Evolutionary conservation across 2,888 invertebrate genomes (phyloP).

Genomic region (Acleris holmiana): DNA sequence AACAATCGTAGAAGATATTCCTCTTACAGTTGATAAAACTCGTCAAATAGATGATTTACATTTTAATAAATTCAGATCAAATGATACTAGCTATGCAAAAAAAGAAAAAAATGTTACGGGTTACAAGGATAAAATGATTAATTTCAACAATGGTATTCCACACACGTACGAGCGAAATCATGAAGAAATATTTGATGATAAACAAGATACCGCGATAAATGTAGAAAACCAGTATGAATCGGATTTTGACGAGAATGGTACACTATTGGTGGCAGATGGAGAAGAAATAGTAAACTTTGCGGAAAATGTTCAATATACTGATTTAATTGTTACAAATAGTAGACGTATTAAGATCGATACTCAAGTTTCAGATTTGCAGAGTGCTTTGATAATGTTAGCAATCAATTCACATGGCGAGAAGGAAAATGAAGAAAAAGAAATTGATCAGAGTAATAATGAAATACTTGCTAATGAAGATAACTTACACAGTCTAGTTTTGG

Average conservation of each 20-base stretch:
- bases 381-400: slow-evolving; percentile 69
- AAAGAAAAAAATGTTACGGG: background rate
- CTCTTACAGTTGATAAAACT: background rate
- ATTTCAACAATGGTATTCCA: background rate
- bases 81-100: background rate
- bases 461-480: slow-evolving; percentile 12
- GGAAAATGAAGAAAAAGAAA: slow-evolving; percentile 43
- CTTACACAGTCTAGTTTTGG: slow-evolving; percentile 12
- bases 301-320: slow-evolving; percentile 52
- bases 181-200: slow-evolving; percentile 55
- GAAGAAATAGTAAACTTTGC: slow-evolving; percentile 44
- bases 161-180: slow-evolving; percentile 41
- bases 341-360: slow-evolving; percentile 37
- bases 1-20: slow-evolving; percentile 29
- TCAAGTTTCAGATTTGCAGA: slow-evolving; percentile 60
- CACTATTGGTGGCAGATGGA: slow-evolving; percentile 32
- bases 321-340: slow-evolving; percentile 35
- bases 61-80: background rate
- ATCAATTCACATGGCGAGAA: slow-evolving; percentile 54
- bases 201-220: slow-evolving; percentile 43
- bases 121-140: slow-evolving; percentile 1
- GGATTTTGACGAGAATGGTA: slow-evolving; percentile 38
- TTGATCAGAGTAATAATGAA: slow-evolving; percentile 27
- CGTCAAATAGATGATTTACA: no score
- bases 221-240: slow-evolving; percentile 36